These are phyloP conservation scores for Macquaria ambigua DNA, from an alignment of 2,113 vertebrate species.

Conservation along the genomic window DNA sequence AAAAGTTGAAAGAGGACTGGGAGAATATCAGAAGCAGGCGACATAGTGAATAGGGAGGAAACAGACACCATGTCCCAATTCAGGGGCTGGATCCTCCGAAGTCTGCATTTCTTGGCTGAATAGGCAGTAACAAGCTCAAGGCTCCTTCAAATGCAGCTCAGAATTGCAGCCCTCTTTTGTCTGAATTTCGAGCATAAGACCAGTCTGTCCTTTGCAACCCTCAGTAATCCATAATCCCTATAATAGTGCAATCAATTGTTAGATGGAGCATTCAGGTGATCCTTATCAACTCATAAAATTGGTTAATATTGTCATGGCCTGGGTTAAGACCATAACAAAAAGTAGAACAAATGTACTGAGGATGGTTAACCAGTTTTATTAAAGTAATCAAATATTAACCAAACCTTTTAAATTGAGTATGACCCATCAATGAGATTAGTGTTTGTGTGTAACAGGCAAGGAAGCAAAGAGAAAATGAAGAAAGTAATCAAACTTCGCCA, in stretches of 20 bases:
- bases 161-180: neutral
- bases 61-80: neutral
- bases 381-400: neutral
- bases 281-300: neutral
- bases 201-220: neutral
- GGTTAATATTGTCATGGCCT: neutral
- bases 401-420: neutral
- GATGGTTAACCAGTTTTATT: neutral
- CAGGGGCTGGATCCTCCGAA: neutral
- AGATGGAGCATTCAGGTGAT: neutral
- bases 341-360: too few species aligned
- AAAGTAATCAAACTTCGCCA: too few species aligned
- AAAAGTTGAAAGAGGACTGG: slow-evolving; percentile 7
- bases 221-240: neutral
- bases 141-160: neutral
- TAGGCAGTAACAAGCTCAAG: neutral
- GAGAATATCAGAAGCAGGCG: slow-evolving; percentile 2
- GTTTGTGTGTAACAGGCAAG: too few species aligned
- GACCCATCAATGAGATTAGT: neutral
- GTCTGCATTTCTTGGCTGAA: slow-evolving; percentile 18
- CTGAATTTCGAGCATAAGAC: neutral
- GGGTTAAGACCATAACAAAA: neutral
- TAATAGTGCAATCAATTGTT: neutral
- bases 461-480: neutral
- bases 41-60: neutral